Evolutionary conservation across 2,113 vertebrate genomes (phyloP), one percentile per base, ranked within the genome.

Genomic region (Tor tambroides): DNA sequence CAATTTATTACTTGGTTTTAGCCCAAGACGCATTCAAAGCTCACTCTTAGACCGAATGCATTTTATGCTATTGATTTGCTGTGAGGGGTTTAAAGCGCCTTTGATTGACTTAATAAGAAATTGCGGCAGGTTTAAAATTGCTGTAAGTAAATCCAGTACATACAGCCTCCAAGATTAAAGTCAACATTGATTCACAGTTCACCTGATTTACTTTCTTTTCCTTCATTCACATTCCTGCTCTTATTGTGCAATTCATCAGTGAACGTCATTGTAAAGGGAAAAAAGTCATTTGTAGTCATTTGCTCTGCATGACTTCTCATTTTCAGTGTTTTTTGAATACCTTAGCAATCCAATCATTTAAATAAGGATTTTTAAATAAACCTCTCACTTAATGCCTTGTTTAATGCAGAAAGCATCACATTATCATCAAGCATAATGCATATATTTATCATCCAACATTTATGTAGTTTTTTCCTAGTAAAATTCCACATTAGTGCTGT

Each of bases 31-130:
- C 23, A 54, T 69, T 81, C 51, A 54, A 72, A 15, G 71, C 49
- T 67, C 46, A 56, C 4, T 26, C 30, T 69, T 32, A 28, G 41
- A 85, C 17, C 41, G 69, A 56, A 83, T 6, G 46, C 72, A 32
- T 85, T 11, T 83, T 74, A 56, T 76, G 67, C 23, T 65, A 80
- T 76, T 80, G 82, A 85, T 83, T 74, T 63, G n/a, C 38, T 65
- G 8, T 30, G 11, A 61, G 56, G 35, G 21, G 1, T 80, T 63
- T 49, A 82, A 82, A 67, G n/a, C 56, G 4, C 38, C 26, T 67
- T 82, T 82, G n/a, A 82, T 65, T 82, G 59, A 65, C 61, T 38
- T 61, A 38, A 80, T 65, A 9, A 30, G 59, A 82, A 67, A 80
- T 19, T 26, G 32, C 61, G 78, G 32, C 23, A 17, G 21, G 21